These are phyloP conservation scores for Nannoperca australis DNA, from an alignment of 2,797 vertebrate species.

Conservation along the genomic window DNA sequence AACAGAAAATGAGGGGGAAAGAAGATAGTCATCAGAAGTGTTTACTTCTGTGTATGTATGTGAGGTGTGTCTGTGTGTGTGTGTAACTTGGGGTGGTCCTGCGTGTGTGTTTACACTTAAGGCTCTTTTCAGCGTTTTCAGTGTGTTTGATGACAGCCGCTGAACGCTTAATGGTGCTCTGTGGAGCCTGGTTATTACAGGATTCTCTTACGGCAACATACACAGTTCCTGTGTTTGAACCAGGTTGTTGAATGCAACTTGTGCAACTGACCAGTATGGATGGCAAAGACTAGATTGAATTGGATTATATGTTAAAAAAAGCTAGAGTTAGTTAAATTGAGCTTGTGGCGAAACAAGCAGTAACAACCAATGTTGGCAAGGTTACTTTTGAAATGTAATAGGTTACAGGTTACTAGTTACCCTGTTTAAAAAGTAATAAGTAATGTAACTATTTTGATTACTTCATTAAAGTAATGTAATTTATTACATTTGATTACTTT, in stretches of 20 bases:
- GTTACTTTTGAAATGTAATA: no score
- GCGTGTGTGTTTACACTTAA: slow-evolving; percentile 41
- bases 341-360: neutral
- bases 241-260: neutral
- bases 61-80: neutral
- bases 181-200: slow-evolving; percentile 38
- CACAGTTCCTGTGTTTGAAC: slow-evolving; percentile 16
- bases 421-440: no score
- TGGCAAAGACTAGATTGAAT: neutral
- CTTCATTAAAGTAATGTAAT: no score
- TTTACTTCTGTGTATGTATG: slow-evolving; percentile 5
- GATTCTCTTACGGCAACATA: slow-evolving; percentile 16
- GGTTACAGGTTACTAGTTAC: no score
- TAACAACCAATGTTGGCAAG: no score
- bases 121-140: slow-evolving; percentile 33
- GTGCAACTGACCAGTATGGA: neutral
- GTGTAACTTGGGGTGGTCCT: slow-evolving; percentile 37
- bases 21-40: slow-evolving; percentile 10
- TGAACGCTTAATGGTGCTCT: slow-evolving; percentile 63
- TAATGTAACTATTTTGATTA: no score
- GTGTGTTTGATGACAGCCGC: slow-evolving; percentile 43
- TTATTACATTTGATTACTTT: no score
- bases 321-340: neutral
- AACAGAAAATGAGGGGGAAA: slow-evolving; percentile 4
- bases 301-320: neutral